Conservation (phyloP, 2,113 vertebrate species). For the Osmerus mordax region DNA sequence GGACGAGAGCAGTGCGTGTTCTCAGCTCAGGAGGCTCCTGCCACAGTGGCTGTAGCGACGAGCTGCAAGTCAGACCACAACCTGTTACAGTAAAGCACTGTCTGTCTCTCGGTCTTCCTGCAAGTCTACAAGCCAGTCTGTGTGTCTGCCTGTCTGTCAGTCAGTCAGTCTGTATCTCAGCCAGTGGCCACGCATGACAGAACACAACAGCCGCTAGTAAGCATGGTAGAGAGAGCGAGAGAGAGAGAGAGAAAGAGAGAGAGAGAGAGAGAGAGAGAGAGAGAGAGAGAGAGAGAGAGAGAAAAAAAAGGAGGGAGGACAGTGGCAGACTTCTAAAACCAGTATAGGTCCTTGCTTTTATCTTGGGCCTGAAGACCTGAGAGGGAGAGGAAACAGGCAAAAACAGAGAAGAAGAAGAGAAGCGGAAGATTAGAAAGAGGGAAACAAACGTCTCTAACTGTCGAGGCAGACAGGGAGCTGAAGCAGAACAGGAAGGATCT, state of each 20-base stretch:
- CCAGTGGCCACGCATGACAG: constrained; percentile 24
- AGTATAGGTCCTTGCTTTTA: constrained; percentile 97
- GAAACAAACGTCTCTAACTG: background rate
- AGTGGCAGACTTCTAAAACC: constrained; percentile 80
- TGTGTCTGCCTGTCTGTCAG: constrained; percentile 23
- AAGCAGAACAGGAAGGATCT: constrained; percentile 41
- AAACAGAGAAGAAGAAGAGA: constrained; percentile 34
- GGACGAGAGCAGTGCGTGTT: constrained; percentile 34
- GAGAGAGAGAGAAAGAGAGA: constrained; percentile 64
- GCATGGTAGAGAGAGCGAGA: constrained; percentile 33
- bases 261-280: constrained; percentile 62
- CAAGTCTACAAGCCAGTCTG: background rate
- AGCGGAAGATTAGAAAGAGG: constrained; percentile 11
- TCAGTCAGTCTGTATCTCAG: constrained; percentile 15
- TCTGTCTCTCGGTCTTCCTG: constrained; percentile 26
- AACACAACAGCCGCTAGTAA: constrained; percentile 6
- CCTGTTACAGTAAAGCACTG: constrained; percentile 83
- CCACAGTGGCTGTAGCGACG: constrained; percentile 85
- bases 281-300: constrained; percentile 59
- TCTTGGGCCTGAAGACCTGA: constrained; percentile 95
- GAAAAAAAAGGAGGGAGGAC: constrained; percentile 32
- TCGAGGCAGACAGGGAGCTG: constrained; percentile 19
- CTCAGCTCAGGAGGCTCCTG: constrained; percentile 88
- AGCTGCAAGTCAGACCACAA: constrained; percentile 98
- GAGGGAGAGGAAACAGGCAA: constrained; percentile 57